Conservation (phyloP, 2,113 vertebrate genomes). For the Bos indicus region DNA sequence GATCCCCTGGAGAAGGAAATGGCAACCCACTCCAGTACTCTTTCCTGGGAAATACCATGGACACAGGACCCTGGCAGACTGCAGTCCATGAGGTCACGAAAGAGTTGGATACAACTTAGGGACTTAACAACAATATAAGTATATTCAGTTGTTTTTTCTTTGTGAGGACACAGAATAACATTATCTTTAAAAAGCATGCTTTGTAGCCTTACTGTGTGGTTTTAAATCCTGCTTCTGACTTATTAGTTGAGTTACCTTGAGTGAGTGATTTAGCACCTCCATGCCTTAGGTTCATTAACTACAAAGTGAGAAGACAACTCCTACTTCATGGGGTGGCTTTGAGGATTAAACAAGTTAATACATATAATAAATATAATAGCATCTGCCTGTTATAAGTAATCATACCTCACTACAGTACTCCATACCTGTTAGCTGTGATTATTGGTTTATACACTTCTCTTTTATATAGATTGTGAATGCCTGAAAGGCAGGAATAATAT, state of each 20-base stretch:
- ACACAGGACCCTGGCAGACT: neutral
- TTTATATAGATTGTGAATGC: neutral
- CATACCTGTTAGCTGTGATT: neutral
- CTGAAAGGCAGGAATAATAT: neutral
- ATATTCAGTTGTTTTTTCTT: neutral
- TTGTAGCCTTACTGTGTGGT: neutral
- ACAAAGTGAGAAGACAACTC: neutral
- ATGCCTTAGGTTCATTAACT: neutral
- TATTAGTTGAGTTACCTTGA: neutral
- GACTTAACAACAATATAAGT: neutral
- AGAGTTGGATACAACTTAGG: neutral
- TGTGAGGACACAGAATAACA: neutral
- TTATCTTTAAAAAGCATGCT: neutral
- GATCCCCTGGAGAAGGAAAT: neutral
- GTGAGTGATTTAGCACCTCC: neutral
- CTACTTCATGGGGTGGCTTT: neutral
- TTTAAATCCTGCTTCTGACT: neutral
- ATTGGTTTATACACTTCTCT: neutral
- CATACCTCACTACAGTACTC: neutral
- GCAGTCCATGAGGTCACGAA: neutral
- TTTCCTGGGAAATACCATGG: neutral
- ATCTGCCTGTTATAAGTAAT: neutral
- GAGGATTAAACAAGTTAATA: neutral
- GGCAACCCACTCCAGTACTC: neutral
- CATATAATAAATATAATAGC: neutral